Evolutionary conservation across 2,888 invertebrate species (phyloP).

Genomic region (Gibbula magus): DNA sequence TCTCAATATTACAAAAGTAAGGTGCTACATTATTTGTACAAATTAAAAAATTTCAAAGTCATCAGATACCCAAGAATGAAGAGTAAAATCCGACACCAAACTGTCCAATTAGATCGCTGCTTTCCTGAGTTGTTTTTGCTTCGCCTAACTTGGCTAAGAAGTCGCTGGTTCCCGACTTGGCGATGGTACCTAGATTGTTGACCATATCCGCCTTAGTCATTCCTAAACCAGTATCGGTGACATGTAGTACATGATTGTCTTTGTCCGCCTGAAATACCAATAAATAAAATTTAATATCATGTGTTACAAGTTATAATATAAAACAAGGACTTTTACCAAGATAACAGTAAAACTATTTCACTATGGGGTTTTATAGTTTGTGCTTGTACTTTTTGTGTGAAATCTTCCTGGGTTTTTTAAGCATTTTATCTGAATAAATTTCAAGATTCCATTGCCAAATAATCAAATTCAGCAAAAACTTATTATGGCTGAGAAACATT

Average conservation of each 20-base stretch:
- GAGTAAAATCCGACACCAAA: slow-evolving; percentile 99
- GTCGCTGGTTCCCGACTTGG: slow-evolving; percentile 97
- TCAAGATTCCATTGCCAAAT: no score
- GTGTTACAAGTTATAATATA: no score
- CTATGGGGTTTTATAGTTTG: no score
- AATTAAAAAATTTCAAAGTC: neutral
- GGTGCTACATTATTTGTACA: no score
- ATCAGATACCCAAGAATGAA: slow-evolving; percentile 83
- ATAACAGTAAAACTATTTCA: no score
- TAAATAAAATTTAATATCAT: neutral
- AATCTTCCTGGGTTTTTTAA: no score
- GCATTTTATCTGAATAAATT: no score
- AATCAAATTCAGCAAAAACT: no score
- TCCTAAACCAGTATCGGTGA: slow-evolving; percentile 97
- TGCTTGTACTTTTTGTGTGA: no score
- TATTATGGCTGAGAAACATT: no score
- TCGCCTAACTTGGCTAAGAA: slow-evolving; percentile 90
- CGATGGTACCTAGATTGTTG: slow-evolving; percentile 97
- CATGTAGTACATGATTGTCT: slow-evolving; percentile 91
- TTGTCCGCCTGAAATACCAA: slow-evolving; percentile 83
- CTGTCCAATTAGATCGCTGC: slow-evolving; percentile 98
- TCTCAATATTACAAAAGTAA: no score
- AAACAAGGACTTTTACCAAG: no score
- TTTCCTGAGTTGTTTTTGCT: slow-evolving; percentile 78
- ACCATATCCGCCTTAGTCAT: slow-evolving; percentile 96